Evolutionary conservation across 2,113 vertebrate genomes (phyloP).

Genomic region (Phaethon lepturus): DNA sequence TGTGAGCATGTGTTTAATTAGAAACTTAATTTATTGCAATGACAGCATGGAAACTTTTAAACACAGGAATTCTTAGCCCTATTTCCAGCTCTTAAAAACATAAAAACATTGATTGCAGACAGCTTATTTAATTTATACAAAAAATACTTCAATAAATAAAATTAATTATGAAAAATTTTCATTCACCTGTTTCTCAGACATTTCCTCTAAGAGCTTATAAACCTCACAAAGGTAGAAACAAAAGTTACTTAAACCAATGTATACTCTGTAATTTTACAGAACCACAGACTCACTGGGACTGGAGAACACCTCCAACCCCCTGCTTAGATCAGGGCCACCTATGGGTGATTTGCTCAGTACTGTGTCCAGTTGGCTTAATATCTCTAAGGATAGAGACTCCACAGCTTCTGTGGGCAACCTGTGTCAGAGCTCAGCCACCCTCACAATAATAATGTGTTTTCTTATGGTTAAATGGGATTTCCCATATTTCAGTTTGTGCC

Average conservation of each 20-base stretch:
- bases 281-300: not conserved
- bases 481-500: not conserved
- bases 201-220: not conserved
- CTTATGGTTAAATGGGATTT: not conserved
- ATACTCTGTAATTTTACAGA: not conserved
- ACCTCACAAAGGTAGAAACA: not conserved
- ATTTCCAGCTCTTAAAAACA: not conserved
- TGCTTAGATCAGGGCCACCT: not conserved
- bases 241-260: not conserved
- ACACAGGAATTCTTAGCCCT: not conserved
- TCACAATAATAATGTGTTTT: not conserved
- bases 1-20: constrained; percentile 65
- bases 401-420: not conserved
- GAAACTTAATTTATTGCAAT: constrained; percentile 58
- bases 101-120: not conserved
- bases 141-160: not conserved
- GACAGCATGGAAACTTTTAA: constrained; percentile 57
- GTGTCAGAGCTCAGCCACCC: not conserved
- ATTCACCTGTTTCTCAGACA: not conserved
- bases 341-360: not conserved
- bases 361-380: accelerated
- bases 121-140: not conserved
- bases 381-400: not conserved
- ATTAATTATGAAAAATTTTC: not conserved
- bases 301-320: not conserved